These are phyloP conservation scores for Zeuzera pyrina DNA, from an alignment of 2,888 invertebrate species.

Conservation along the genomic window DNA sequence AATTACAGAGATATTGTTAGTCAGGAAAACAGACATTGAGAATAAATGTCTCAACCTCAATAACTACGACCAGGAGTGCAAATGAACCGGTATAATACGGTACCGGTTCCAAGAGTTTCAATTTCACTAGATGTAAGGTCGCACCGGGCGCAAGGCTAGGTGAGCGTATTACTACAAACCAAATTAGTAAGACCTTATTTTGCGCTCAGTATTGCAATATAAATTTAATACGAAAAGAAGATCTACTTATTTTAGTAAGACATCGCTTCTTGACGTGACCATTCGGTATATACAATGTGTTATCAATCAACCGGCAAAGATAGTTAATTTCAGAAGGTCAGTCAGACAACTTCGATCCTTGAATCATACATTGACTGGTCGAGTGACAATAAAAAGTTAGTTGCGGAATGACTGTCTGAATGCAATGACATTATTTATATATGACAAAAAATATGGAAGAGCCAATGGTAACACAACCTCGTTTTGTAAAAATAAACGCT, in stretches of 20 bases:
- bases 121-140: slow-evolving; percentile 68
- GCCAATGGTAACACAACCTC: too few species aligned
- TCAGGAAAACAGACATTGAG: slow-evolving; percentile 17
- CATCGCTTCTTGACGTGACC: not conserved
- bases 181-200: slow-evolving; percentile 11
- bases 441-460: too few species aligned
- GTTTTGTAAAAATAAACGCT: too few species aligned
- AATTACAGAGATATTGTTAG: not conserved
- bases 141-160: slow-evolving; percentile 53
- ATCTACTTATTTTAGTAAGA: slow-evolving; percentile 1
- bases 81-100: slow-evolving; percentile 26
- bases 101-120: slow-evolving; percentile 40
- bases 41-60: slow-evolving; percentile 30
- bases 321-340: slow-evolving; percentile 3
- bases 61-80: slow-evolving; percentile 30
- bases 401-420: too few species aligned
- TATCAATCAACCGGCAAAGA: slow-evolving; percentile 6
- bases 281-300: slow-evolving; percentile 3
- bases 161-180: slow-evolving; percentile 32
- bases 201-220: slow-evolving; percentile 12
- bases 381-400: too few species aligned
- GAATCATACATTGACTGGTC: slow-evolving; percentile 2
- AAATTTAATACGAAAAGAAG: slow-evolving; percentile 9
- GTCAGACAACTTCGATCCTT: slow-evolving; percentile 1
- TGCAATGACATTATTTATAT: too few species aligned